A percentile compares a stretch with the other conserved stretches of the same genome.
These are phyloP conservation scores for Drosophila sturtevanti DNA, from an alignment of 1,140 invertebrate genomes.

Conservation along the genomic window DNA sequence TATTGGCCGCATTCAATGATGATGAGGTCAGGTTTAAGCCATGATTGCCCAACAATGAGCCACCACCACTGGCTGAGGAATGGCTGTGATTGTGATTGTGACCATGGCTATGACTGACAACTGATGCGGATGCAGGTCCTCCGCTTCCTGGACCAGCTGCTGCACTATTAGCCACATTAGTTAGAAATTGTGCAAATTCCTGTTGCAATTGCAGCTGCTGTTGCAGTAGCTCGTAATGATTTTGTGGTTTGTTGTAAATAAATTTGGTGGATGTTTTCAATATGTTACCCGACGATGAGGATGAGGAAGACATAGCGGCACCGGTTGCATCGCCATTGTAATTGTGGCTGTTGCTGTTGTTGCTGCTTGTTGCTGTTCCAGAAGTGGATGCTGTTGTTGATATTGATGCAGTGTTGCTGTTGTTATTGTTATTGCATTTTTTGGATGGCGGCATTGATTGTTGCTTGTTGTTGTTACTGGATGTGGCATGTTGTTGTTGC, in stretches of 20 bases:
- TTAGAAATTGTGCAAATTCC: conserved; percentile 79
- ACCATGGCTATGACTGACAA: conserved; percentile 12
- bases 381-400: conserved; percentile 18
- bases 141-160: conserved; percentile 18
- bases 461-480: conserved; percentile 40
- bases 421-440: conserved; percentile 30
- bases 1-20: conserved; percentile 22
- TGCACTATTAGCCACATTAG: conserved; percentile 72
- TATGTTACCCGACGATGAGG: conserved; percentile 47
- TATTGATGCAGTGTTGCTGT: conserved; percentile 31
- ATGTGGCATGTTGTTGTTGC: conserved; percentile 29
- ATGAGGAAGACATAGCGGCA: conserved; percentile 26
- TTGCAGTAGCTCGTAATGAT: conserved; percentile 74
- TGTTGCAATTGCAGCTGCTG: conserved; percentile 77
- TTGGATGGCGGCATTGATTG: conserved; percentile 52
- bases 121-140: neutral
- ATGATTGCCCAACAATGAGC: conserved; percentile 19
- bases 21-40: conserved; percentile 20
- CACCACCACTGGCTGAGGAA: conserved; percentile 13
- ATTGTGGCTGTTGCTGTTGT: conserved; percentile 35
- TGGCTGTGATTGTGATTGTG: conserved; percentile 19
- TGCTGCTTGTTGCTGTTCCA: conserved; percentile 16
- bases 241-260: conserved; percentile 79
- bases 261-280: conserved; percentile 77
- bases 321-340: conserved; percentile 25